phyloP scores from a whole-genome alignment of 1,140 invertebrate genomes.

The Globodera rostochiensis region DNA sequence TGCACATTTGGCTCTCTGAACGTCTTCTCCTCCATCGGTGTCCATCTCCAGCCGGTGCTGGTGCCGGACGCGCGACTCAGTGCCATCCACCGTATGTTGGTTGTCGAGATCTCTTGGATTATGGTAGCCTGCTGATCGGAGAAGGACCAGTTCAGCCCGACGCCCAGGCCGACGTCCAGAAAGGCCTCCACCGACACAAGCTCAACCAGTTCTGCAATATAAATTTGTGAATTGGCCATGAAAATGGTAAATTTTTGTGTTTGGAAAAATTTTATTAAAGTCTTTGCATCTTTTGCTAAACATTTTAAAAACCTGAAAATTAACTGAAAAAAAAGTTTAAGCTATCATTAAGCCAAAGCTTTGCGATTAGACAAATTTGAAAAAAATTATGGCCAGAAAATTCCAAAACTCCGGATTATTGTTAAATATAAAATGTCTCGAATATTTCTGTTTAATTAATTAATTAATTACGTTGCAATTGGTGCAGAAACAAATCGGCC shows the following conservation, averaged over 20 bases:
- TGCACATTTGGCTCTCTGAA: constrained; percentile 35
- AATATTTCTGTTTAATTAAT: background rate
- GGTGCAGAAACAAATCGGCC: constrained; percentile 51
- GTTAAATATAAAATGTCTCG: no score
- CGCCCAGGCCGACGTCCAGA: constrained; percentile 40
- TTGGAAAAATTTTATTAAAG: no score
- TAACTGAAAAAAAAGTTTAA: no score
- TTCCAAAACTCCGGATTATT: background rate
- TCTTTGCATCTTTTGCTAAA: no score
- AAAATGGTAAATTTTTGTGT: no score
- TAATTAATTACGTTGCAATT: constrained; percentile 43
- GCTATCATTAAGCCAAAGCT: no score
- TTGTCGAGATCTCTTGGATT: constrained; percentile 47
- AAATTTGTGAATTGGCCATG: no score
- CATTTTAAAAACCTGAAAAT: no score
- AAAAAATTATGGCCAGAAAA: background rate
- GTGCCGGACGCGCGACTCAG: constrained; percentile 36
- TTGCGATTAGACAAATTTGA: no score
- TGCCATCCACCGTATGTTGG: constrained; percentile 48
- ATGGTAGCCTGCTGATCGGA: constrained; percentile 35
- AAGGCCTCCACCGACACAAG: constrained; percentile 44
- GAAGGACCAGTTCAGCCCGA: constrained; percentile 50
- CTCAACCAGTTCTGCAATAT: constrained; percentile 40
- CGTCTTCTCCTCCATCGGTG: constrained; percentile 38
- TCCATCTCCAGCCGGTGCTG: constrained; percentile 48